phyloP scores from a whole-genome alignment of 2,113 vertebrate genomes.

The Tretioscincus oriximinensis region DNA sequence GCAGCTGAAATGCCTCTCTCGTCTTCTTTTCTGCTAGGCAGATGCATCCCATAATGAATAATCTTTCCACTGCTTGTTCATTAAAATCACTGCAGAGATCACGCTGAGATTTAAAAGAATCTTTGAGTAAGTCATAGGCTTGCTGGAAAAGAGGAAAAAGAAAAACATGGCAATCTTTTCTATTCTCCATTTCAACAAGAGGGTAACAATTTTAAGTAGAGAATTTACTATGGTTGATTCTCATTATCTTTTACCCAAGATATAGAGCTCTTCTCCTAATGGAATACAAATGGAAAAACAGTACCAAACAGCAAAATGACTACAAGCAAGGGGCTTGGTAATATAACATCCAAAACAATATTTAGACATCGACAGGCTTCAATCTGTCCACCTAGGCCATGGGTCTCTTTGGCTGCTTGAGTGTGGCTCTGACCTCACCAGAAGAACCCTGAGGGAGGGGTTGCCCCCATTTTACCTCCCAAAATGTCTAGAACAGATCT shows the following conservation, averaged over 20 bases:
- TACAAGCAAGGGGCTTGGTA: no score
- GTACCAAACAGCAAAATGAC: no score
- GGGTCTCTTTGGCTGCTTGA: no score
- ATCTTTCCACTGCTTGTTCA: slow-evolving; percentile 50
- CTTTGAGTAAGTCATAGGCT: slow-evolving; percentile 53
- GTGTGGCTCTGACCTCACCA: no score
- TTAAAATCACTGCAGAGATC: slow-evolving; percentile 43
- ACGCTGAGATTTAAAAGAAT: slow-evolving; percentile 41
- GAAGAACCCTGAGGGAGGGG: no score
- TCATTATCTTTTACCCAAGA: neutral
- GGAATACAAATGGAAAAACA: no score
- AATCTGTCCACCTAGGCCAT: no score
- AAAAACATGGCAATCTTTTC: neutral
- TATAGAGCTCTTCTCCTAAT: no score
- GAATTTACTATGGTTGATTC: neutral
- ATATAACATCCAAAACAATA: no score
- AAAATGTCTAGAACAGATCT: no score
- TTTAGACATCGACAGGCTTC: no score
- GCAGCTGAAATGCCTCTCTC: slow-evolving; percentile 45
- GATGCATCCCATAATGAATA: slow-evolving; percentile 59
- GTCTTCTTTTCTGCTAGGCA: slow-evolving; percentile 57
- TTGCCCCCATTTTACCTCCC: no score
- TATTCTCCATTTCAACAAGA: neutral
- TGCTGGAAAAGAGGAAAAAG: slow-evolving; percentile 41
- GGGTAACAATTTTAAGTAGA: neutral